A percentile compares a stretch with the other conserved stretches of the same genome.
Evolutionary conservation across 1,140 invertebrate genomes (phyloP).

Genomic region (Drosophila subpulchrella): DNA sequence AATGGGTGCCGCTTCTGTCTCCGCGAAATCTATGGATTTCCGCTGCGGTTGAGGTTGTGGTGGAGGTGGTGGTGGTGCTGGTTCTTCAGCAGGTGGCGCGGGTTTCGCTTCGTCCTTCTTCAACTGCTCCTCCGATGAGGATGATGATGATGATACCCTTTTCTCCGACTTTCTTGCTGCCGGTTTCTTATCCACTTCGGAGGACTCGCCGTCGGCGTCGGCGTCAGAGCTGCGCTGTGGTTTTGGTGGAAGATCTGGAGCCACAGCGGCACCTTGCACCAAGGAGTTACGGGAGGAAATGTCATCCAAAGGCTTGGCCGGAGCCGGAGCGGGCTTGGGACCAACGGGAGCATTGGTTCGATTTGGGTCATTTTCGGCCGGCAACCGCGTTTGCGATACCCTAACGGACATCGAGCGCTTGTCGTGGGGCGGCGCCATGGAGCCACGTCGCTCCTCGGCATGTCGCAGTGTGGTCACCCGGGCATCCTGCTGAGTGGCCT

Average conservation of each 20-base stretch:
- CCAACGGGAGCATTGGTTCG: no score
- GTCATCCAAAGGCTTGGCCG: not conserved
- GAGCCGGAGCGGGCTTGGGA: not conserved
- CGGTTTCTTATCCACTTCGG: not conserved
- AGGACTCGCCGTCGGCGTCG: conserved; percentile 4
- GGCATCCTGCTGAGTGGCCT: conserved; percentile 51
- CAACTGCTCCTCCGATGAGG: not conserved
- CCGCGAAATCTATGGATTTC: not conserved
- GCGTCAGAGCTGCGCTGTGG: not conserved
- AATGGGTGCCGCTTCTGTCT: not conserved
- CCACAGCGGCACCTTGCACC: not conserved
- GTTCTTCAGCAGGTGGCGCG: not conserved
- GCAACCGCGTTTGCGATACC: not conserved
- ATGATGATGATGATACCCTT: not conserved
- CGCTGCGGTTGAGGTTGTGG: not conserved
- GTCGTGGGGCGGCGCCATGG: not conserved
- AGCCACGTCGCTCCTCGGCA: conserved; percentile 23
- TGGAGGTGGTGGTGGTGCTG: not conserved
- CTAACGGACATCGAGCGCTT: not conserved
- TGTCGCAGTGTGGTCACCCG: conserved; percentile 34
- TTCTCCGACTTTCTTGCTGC: not conserved
- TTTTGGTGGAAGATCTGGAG: conserved; percentile 1
- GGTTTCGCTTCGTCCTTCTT: not conserved
- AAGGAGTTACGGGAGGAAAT: not conserved
- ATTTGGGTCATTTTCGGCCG: not conserved